A percentile compares a stretch with the other conserved stretches of the same genome.
Conservation (phyloP, 2,888 invertebrate species). For the Lysandra coridon region DNA sequence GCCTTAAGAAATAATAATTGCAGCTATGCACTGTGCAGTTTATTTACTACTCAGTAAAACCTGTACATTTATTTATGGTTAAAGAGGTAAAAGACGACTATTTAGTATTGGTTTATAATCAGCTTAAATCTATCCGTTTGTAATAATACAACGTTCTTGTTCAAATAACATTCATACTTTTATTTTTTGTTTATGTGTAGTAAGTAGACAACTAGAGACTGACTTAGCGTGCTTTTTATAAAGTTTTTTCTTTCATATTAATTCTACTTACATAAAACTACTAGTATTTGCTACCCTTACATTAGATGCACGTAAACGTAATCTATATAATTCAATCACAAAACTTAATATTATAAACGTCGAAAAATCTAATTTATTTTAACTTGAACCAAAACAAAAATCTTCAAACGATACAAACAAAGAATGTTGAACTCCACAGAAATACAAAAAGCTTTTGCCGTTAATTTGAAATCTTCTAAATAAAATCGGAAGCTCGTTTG, state of each 20-base stretch:
- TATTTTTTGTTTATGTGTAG: no score
- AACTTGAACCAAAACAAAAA: background rate
- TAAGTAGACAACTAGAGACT: background rate
- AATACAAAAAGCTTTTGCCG: constrained; percentile 29
- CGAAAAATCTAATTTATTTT: background rate
- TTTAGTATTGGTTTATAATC: background rate
- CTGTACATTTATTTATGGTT: background rate
- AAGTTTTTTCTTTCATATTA: background rate
- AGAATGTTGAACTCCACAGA: background rate
- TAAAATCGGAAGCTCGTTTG: constrained; percentile 41
- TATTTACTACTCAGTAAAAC: constrained; percentile 9
- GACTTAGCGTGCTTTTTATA: background rate
- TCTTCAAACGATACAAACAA: background rate
- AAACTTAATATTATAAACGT: background rate
- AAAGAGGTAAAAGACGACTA: background rate
- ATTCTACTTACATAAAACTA: background rate
- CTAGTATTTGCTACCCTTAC: background rate
- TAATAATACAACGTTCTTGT: no score
- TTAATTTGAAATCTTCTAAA: constrained; percentile 28
- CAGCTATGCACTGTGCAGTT: background rate
- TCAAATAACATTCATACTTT: no score
- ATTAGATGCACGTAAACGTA: background rate
- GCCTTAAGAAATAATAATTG: background rate
- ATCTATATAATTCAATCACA: background rate
- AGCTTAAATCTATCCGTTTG: no score